Evolutionary conservation across 2,113 vertebrate genomes (phyloP), one percentile per base, ranked within the genome.

Genomic region (Candoia aspera): DNA sequence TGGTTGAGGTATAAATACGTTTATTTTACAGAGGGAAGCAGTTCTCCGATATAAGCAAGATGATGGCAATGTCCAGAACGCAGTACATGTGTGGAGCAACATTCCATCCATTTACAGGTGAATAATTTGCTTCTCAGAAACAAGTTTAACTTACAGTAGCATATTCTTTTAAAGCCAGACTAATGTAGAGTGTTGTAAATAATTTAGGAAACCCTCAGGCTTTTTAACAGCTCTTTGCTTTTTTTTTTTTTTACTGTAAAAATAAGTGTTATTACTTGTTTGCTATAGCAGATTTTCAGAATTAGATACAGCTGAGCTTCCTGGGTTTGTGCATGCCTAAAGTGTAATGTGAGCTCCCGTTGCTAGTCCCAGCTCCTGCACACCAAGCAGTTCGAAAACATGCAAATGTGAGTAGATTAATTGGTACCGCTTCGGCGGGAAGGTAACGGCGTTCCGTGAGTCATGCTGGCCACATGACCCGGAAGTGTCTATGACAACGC

Each of bases 91-190:
- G 0, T 93, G 93, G 96, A 97, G 94, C 57, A 97, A 95, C 37
- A 89, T 92, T 64, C 94, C 93, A 0, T 84, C 92, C 1, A 49
- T 97, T 92, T 92, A 57, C 83, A 96, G 92, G 92, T 94, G 91
- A 58, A 11, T 73, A 6, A 1, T 0, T 11, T 10, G 4, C 53
- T 91, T 59, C 57, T 73, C 90, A 57, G 73, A 79, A 58, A 24
- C 29, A 49, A 49, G 2, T 33, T 62, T 64, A 49, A 3, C 13
- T n/a, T 6, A n/a, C n/a, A n/a, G n/a, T n/a, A 23, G 58, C 21
- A n/a, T 53, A 53, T 60, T 86, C 90, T 60, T 91, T 86, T 60
- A 37, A 59, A 91, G 21, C 42, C 46, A 49, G 49, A 49, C 24
- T 23, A 87, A 58, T 90, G 11, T 24, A 58, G 24, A 19, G 3